Evolutionary conservation across 2,888 invertebrate species (phyloP), one percentile per base, ranked within the genome.

Genomic region (Sisyra nigra): DNA sequence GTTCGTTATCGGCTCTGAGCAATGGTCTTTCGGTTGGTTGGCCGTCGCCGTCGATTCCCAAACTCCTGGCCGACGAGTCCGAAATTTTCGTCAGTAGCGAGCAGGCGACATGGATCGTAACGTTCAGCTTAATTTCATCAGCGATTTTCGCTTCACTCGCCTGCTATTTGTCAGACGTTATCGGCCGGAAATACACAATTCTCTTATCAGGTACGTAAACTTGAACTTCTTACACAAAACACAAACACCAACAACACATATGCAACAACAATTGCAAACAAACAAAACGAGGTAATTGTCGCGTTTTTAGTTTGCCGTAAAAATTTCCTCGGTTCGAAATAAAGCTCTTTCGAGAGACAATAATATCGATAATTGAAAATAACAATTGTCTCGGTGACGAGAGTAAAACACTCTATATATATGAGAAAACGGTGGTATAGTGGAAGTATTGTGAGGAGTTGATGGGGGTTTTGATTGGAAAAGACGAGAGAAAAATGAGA

Each of bases 1-100:
- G 33, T 33, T 13, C 33, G 14, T 33, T 33, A 33, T 14, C 33
- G 4, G 11, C 33, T 13, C 14, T 33, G 6, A 13, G 33, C 14
- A 14, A n/a, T 9, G 33, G 33, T 13, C 11, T 33, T 33, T n/a
- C 11, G 11, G 33, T 33, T n/a, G 73, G 73, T 40, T 74, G 74
- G 74, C 69, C 74, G 6, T 74, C 74, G 41, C 74, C 74, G 10
- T 71, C 72, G 24, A 55, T 75, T 13, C 63, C 68, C n/a, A 62
- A 65, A 53, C 63, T 75, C 3, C 55, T 62, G 44, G 63, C 59
- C 45, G 48, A 57, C 11, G 59, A 65, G 17, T 66, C 67, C n/a
- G 33, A 33, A 33, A 33, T 33, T 13, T n/a, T 6, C 9, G 14
- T 33, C 3, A 33, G 11, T 6, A 33, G 14, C 9, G 14, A 33